Base-by-base conservation (phyloP, 1,140 invertebrate species). In the Propsilocerus akamusi region DNA sequence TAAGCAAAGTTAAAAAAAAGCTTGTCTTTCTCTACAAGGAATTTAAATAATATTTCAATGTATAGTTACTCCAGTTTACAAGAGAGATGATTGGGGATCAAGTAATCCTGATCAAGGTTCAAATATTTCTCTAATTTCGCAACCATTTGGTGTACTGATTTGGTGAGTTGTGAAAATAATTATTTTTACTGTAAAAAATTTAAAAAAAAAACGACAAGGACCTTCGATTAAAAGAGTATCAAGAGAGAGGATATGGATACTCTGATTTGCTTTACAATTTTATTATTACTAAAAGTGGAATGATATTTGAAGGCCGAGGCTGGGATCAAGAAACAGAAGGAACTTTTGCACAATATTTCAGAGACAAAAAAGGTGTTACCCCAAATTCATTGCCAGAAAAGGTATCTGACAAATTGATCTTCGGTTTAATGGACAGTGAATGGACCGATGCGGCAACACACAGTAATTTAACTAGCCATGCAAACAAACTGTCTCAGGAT, bases 71-170 rank as follows among this genome's bases (percentile, higher is more conserved):
- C n/a, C n/a, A 41, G 5, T 41, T 1, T 20, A 20, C 17, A 3
- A 41, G 8, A n/a, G 81, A 3, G 56, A 64, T 0, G 68, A 72
- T 51, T 86, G 82, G 82, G 62, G 68, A 3, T 81, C 80, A 11
- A 49, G 53, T 2, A 68, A 67, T 6, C 81, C 84, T 1, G 76
- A 83, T 1, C 73, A 76, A 1, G 81, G 75, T 52, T 80, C 85
- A 1, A 78, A 88, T 51, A 81, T 86, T 48, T 82, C 84, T 65
- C 83, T 14, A 5, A 41, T 8, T 5, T n/a, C n/a, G 4, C 8
- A n/a, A 1, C 34, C 12, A 20, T n/a, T n/a, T 20, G 11, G 10
- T 41, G 34, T 41, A 20, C 1, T 41, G 17, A 17, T 3, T 41
- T 41, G 17, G 34, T 41, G 22, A 20, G 34, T 17, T 12, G 7